Evolutionary conservation across 2,113 vertebrate genomes (phyloP).

Genomic region (Caloenas nicobarica): DNA sequence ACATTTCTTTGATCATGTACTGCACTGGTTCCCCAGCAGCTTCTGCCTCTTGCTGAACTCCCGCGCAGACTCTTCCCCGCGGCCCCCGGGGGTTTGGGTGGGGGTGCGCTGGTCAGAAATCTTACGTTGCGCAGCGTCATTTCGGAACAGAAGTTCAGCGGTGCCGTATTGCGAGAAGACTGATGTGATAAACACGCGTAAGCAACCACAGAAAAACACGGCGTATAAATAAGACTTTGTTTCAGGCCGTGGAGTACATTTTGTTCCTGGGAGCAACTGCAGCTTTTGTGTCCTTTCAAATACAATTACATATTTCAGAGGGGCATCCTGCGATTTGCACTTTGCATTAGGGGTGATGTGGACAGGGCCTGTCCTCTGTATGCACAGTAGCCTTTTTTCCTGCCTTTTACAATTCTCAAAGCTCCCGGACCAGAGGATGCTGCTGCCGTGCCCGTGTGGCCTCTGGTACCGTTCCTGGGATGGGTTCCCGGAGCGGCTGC

Average conservation of each 20-base stretch:
- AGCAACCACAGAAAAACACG: background rate
- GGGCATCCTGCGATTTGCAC: background rate
- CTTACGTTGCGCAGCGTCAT: background rate
- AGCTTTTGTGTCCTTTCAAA: background rate
- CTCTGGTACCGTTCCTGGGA: background rate
- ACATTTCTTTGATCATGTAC: background rate
- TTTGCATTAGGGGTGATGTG: background rate
- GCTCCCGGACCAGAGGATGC: background rate
- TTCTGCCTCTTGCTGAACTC: background rate
- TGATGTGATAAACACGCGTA: background rate
- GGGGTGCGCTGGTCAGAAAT: background rate
- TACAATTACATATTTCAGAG: background rate
- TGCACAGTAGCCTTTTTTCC: background rate
- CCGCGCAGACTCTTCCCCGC: background rate
- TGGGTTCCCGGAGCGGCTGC: background rate
- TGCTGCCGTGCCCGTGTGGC: background rate
- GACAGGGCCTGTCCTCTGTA: background rate
- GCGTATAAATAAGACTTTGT: background rate
- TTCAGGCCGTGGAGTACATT: background rate
- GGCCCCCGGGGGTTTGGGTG: background rate
- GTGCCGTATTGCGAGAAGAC: background rate
- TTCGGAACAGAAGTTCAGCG: background rate
- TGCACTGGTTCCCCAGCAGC: background rate
- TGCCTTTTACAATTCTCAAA: background rate
- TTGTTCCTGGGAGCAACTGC: slow-evolving; percentile 2